These are phyloP conservation scores for Aricia agestis DNA, from an alignment of 1,140 invertebrate genomes.

Conservation along the genomic window DNA sequence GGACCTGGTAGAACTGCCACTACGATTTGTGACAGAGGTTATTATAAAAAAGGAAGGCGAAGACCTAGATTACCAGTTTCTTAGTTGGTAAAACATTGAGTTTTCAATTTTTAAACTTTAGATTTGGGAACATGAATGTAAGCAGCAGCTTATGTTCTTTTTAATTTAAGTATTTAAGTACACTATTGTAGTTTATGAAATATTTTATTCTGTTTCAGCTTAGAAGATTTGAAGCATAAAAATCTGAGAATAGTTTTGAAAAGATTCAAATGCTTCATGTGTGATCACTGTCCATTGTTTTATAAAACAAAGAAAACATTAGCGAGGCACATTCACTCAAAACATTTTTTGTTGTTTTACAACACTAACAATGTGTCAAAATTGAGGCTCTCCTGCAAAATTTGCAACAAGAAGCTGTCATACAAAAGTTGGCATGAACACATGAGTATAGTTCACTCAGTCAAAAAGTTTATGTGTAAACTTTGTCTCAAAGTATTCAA, in stretches of 20 bases:
- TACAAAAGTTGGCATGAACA: constrained; percentile 37
- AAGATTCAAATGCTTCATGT: constrained; percentile 19
- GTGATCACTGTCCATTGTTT: constrained; percentile 22
- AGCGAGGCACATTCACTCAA: constrained; percentile 20
- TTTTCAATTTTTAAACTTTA: not conserved
- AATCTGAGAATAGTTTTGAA: constrained; percentile 21
- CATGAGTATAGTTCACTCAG: constrained; percentile 30
- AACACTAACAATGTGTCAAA: not conserved
- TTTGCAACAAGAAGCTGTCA: constrained; percentile 32
- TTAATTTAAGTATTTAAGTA: too few relatives aligned
- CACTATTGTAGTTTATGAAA: too few relatives aligned
- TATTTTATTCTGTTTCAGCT: constrained; percentile 2
- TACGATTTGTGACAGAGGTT: not conserved
- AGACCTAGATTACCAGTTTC: not conserved
- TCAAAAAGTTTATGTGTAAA: constrained; percentile 14
- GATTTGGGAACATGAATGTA: too few relatives aligned
- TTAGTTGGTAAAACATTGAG: not conserved
- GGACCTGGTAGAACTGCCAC: not conserved
- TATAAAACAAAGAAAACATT: constrained; percentile 21
- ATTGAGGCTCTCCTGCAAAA: constrained; percentile 27
- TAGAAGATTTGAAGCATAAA: not conserved
- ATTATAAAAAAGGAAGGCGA: not conserved
- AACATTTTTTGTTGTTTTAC: constrained; percentile 10
- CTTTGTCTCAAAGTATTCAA: constrained; percentile 31
- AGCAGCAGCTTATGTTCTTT: too few relatives aligned